Evolutionary conservation across 2,113 vertebrate species (phyloP).

Genomic region (Pipra filicauda): DNA sequence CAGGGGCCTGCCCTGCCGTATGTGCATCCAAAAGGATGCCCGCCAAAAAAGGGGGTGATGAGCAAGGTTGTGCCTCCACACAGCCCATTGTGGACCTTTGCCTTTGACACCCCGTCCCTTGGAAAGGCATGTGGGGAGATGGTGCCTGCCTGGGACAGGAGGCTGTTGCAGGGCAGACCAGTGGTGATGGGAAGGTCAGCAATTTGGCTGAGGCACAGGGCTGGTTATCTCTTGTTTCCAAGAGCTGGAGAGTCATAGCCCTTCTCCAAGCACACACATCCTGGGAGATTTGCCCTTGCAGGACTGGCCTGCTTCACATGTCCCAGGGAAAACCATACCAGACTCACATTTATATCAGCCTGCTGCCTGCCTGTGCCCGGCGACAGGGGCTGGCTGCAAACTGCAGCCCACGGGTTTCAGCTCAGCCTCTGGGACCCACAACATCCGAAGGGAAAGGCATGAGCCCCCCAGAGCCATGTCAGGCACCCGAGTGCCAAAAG

Average conservation of each 20-base stretch:
- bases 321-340: background rate
- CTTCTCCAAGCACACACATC: background rate
- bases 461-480: accelerated
- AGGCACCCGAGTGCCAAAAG: background rate
- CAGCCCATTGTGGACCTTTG: background rate
- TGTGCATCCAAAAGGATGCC: background rate
- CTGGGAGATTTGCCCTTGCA: background rate
- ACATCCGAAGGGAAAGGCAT: background rate
- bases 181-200: background rate
- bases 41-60: background rate
- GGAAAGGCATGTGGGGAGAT: background rate
- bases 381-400: background rate
- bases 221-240: background rate
- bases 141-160: background rate
- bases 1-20: background rate
- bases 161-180: background rate
- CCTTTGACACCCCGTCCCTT: background rate
- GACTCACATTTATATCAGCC: background rate
- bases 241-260: background rate
- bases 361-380: background rate
- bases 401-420: background rate
- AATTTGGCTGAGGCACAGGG: background rate
- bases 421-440: background rate
- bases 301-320: background rate
- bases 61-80: background rate